These are phyloP conservation scores for Phyto melanocephala DNA, from an alignment of 2,888 invertebrate genomes.

Conservation along the genomic window DNA sequence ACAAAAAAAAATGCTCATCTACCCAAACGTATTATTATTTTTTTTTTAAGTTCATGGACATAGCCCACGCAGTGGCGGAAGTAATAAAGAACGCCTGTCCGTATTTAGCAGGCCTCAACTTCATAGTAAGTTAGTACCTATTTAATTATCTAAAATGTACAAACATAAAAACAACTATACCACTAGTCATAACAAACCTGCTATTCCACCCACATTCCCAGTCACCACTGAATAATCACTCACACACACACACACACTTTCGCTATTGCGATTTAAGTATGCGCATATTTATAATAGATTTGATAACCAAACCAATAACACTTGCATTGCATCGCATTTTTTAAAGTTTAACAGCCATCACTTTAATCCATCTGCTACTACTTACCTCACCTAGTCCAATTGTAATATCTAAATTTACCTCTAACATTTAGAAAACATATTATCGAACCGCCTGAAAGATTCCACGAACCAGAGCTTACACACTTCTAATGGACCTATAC, in stretches of 20 bases:
- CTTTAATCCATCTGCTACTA: constrained; percentile 2
- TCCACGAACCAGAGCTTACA: constrained; percentile 81
- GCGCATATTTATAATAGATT: not conserved
- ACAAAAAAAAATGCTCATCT: not conserved
- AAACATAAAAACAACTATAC: constrained; percentile 22
- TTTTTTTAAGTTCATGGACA: constrained; percentile 72
- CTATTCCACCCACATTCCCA: constrained; percentile 14
- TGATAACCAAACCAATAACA: constrained; percentile 17
- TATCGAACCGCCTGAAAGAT: constrained; percentile 79
- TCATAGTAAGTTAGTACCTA: constrained; percentile 83
- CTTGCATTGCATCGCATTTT: constrained; percentile 34
- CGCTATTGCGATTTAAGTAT: constrained; percentile 6
- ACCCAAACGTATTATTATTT: too few relatives aligned
- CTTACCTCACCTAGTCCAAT: constrained; percentile 35
- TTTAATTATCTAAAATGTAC: constrained; percentile 67
- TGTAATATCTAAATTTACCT: constrained; percentile 52
- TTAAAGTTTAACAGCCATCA: constrained; percentile 9
- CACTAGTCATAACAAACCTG: constrained; percentile 28
- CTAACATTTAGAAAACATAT: constrained; percentile 69
- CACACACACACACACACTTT: constrained; percentile 1
- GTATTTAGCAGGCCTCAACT: constrained; percentile 80
- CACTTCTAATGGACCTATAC: constrained; percentile 79
- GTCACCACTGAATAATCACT: constrained; percentile 1
- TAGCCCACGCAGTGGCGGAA: constrained; percentile 75
- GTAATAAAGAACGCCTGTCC: constrained; percentile 79